These are phyloP conservation scores for Casuarius casuarius DNA, from an alignment of 2,113 vertebrate genomes.

Conservation along the genomic window DNA sequence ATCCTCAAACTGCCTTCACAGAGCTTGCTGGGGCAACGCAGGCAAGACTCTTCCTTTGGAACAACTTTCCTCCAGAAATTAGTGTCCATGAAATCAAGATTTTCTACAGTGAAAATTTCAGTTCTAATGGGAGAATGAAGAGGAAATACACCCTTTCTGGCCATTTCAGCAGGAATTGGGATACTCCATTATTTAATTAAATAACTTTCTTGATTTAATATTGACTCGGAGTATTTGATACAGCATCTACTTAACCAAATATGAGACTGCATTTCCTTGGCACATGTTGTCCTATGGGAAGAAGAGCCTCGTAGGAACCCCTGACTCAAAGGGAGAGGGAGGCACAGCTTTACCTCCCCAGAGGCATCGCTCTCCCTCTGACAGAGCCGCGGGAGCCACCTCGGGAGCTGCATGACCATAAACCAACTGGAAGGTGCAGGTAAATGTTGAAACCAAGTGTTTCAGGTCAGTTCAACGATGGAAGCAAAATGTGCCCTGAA, in stretches of 20 bases:
- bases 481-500: slow-evolving; percentile 40
- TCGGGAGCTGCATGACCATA: background rate
- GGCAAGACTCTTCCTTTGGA: background rate
- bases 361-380: background rate
- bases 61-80: background rate
- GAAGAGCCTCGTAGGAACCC: background rate
- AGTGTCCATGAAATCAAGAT: fast-evolving
- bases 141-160: background rate
- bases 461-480: background rate
- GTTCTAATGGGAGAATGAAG: background rate
- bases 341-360: background rate
- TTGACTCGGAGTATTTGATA: background rate
- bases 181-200: background rate
- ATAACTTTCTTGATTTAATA: background rate
- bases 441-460: background rate
- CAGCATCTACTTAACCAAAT: background rate
- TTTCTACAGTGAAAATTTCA: background rate
- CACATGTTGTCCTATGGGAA: fast-evolving
- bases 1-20: background rate
- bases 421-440: background rate
- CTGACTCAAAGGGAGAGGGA: background rate
- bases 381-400: background rate
- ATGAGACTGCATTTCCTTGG: fast-evolving
- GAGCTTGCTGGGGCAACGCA: background rate
- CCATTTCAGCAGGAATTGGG: background rate